phyloP scores from a whole-genome alignment of 2,113 vertebrate genomes.

The Athene noctua region DNA sequence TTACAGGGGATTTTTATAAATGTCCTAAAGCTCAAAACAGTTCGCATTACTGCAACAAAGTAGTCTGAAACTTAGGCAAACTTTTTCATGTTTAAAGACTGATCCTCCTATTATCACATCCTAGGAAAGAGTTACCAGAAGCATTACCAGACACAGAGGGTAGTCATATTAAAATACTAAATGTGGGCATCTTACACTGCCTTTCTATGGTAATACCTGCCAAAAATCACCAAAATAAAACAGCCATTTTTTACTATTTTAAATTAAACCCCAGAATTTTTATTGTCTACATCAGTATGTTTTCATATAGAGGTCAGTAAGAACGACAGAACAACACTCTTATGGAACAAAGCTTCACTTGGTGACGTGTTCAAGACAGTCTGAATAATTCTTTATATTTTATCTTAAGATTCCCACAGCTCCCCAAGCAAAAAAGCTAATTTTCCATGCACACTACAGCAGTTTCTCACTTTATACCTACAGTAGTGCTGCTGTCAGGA shows the following conservation, averaged over 20 bases:
- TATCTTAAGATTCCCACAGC: neutral
- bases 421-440: constrained; percentile 2
- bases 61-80: neutral
- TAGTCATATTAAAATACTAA: neutral
- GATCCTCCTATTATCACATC: neutral
- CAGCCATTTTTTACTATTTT: neutral
- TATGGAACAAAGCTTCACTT: neutral
- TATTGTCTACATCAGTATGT: neutral
- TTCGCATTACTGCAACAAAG: neutral
- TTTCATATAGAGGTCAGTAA: neutral
- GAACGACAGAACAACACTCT: neutral
- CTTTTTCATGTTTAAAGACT: neutral
- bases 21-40: neutral
- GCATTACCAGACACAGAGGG: neutral
- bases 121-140: neutral
- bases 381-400: neutral
- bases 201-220: neutral
- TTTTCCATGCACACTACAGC: constrained; percentile 39
- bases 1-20: neutral
- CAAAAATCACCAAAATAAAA: neutral
- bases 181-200: neutral
- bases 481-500: constrained; percentile 60
- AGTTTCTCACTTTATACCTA: constrained; percentile 61
- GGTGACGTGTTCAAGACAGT: neutral
- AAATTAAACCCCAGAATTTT: neutral